These are phyloP conservation scores for Dynastes tityus DNA, from an alignment of 2,888 invertebrate genomes.

Conservation along the genomic window DNA sequence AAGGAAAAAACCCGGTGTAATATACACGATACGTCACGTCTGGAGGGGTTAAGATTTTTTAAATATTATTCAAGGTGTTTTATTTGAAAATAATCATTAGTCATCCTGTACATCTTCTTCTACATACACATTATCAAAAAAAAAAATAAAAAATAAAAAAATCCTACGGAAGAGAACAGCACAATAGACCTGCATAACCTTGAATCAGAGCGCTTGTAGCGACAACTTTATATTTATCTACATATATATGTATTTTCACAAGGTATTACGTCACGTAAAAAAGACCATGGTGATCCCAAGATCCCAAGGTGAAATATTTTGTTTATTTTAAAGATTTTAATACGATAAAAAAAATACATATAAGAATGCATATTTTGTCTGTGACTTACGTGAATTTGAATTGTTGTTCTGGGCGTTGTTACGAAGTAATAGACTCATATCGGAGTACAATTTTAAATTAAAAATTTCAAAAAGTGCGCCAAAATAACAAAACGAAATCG, in stretches of 20 bases:
- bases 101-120: no score
- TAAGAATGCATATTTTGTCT: not conserved
- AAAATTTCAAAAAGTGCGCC: not conserved
- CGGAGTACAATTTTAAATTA: not conserved
- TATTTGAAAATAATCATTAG: no score
- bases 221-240: no score
- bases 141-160: no score
- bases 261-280: not conserved
- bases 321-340: no score
- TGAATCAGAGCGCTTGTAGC: not conserved
- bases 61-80: no score
- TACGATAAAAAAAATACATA: no score
- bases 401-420: slow-evolving; percentile 1
- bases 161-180: not conserved
- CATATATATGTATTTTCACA: slow-evolving; percentile 3
- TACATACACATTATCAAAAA: no score
- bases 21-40: no score
- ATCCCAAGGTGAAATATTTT: not conserved
- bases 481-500: no score
- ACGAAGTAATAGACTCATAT: slow-evolving; percentile 10
- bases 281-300: not conserved
- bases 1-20: no score
- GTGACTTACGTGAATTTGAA: slow-evolving; percentile 11
- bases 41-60: no score
- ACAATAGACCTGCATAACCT: slow-evolving; percentile 7